Percentiles rank a stretch among this genome's conserved stretches.
Conservation (phyloP, 2,113 vertebrate species). For the Cryptotis parvus region DNA sequence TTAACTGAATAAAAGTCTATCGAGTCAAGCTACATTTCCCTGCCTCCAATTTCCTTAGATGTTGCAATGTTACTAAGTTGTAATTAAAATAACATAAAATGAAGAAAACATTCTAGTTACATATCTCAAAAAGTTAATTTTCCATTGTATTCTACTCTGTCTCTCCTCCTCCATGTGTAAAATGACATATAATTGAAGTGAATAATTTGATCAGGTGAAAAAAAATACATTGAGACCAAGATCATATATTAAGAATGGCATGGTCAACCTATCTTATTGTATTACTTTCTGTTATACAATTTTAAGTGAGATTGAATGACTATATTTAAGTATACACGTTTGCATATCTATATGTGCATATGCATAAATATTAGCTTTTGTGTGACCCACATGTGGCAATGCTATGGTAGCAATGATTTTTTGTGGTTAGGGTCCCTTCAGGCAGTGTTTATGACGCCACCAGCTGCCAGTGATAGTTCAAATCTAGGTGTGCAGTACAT, state of each 20-base stretch:
- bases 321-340: neutral
- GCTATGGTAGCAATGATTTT: too few relatives aligned
- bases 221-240: neutral
- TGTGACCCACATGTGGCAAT: too few relatives aligned
- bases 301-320: slow-evolving; percentile 9
- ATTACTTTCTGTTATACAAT: neutral
- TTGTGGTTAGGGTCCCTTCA: too few relatives aligned
- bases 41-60: neutral
- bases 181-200: neutral
- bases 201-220: neutral
- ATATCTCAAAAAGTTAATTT: neutral
- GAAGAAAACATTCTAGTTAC: neutral
- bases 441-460: too few relatives aligned
- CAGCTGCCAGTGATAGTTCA: too few relatives aligned
- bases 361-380: too few relatives aligned
- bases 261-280: neutral
- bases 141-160: neutral
- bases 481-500: too few relatives aligned
- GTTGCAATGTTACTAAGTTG: neutral
- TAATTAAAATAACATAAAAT: neutral
- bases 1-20: neutral
- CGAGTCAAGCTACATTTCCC: neutral
- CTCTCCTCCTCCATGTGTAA: neutral
- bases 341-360: too few relatives aligned
- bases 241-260: neutral